These are phyloP conservation scores for Polyommatus iphigenia DNA, from an alignment of 2,888 invertebrate genomes.

Conservation along the genomic window DNA sequence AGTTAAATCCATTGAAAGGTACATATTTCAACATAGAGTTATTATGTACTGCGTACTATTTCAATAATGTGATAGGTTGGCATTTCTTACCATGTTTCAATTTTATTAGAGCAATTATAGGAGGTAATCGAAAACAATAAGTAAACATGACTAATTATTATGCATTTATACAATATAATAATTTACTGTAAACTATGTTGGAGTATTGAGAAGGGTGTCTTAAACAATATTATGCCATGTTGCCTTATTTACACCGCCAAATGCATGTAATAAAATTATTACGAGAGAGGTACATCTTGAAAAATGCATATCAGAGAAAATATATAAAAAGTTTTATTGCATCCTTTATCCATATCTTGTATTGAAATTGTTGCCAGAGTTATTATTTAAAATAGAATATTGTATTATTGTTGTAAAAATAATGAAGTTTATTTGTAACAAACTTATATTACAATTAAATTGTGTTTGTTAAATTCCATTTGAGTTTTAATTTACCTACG, in stretches of 20 bases:
- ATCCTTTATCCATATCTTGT: not conserved
- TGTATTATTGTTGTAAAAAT: not conserved
- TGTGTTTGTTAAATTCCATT: not conserved
- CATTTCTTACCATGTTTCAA: not conserved
- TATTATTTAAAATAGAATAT: conserved; percentile 2
- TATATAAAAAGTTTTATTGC: not conserved
- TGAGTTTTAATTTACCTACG: not conserved
- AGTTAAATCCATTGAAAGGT: not conserved
- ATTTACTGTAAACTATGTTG: not conserved
- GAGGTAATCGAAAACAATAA: conserved; percentile 4
- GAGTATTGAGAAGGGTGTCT: not conserved
- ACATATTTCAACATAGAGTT: not conserved
- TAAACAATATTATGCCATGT: not conserved
- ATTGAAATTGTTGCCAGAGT: not conserved
- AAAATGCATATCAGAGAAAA: conserved; percentile 9
- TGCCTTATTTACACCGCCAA: conserved; percentile 1
- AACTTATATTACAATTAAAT: not conserved
- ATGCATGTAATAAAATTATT: not conserved
- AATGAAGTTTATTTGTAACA: not conserved
- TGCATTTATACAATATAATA: not conserved
- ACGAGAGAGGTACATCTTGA: not conserved
- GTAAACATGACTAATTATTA: not conserved
- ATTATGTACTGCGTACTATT: no score
- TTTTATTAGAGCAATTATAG: not conserved
- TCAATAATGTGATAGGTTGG: not conserved